Percentiles rank a stretch among this genome's conserved stretches.
These are phyloP conservation scores for Hemistola chrysoprasaria DNA, from an alignment of 2,888 invertebrate species.

Conservation along the genomic window DNA sequence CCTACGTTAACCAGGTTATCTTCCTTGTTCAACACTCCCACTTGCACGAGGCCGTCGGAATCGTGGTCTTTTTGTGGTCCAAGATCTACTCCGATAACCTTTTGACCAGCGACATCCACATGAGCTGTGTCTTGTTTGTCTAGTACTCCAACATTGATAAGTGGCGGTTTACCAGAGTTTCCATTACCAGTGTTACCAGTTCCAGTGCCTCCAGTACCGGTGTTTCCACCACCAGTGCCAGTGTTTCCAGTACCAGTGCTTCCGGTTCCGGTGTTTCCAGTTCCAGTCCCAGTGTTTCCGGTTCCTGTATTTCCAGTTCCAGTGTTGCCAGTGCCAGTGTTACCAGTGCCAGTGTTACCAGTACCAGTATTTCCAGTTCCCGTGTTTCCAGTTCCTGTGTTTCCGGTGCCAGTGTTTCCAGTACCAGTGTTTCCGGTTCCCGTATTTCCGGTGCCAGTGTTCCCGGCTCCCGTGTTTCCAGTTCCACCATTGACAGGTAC, in stretches of 20 bases:
- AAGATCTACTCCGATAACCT: too few species aligned
- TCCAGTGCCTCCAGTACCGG: slow-evolving; percentile 12
- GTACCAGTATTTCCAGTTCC: slow-evolving; percentile 15
- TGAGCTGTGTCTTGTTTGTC: too few species aligned
- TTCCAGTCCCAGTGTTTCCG: slow-evolving; percentile 3
- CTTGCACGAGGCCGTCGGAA: too few species aligned
- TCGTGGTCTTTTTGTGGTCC: too few species aligned
- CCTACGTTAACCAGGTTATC: too few species aligned
- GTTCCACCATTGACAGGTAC: slow-evolving; percentile 4
- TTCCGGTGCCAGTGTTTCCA: background rate
- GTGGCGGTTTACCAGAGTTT: background rate
- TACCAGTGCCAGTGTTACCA: background rate
- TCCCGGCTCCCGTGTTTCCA: slow-evolving; percentile 14
- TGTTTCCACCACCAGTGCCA: slow-evolving; percentile 1
- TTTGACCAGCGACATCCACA: too few species aligned
- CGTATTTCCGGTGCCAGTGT: slow-evolving; percentile 9
- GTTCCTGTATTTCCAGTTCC: slow-evolving; percentile 8
- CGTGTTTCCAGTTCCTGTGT: slow-evolving; percentile 1
- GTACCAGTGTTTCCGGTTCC: slow-evolving; percentile 1
- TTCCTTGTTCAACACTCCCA: too few species aligned
- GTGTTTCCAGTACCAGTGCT: background rate
- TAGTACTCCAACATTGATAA: too few species aligned
- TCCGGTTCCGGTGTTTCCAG: background rate
- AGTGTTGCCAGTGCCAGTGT: background rate
- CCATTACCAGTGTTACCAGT: background rate